Evolutionary conservation across 53 echinoderm and acorn worm genomes (phyloP).

Genomic region (Holothuria leucospilota): DNA sequence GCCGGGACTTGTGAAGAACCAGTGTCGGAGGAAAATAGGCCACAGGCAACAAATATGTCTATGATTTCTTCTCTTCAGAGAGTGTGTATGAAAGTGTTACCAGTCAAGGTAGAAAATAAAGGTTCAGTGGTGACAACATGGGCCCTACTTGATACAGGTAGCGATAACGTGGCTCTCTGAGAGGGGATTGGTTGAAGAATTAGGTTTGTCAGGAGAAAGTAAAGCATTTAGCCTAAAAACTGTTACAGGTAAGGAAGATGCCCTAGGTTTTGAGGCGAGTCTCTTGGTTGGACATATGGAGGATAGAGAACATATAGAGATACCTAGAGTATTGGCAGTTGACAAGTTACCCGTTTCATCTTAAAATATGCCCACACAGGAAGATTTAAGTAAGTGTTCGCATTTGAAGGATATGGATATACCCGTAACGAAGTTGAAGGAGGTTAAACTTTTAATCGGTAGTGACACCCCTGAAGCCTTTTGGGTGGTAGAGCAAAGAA

Average conservation of each 20-base stretch:
- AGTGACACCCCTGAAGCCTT: constrained; percentile 58
- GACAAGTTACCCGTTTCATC: constrained; percentile 50
- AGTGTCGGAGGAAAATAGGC: background rate
- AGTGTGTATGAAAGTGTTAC: constrained; percentile 33
- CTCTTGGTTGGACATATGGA: background rate
- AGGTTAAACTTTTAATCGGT: constrained; percentile 45
- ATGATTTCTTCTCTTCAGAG: background rate
- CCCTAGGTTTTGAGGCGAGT: constrained; percentile 2
- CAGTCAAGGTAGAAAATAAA: constrained; percentile 9
- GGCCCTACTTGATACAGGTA: constrained; percentile 66
- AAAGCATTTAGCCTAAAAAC: constrained; percentile 33
- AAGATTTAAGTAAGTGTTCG: constrained; percentile 47
- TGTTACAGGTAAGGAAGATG: background rate
- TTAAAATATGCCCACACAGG: constrained; percentile 5
- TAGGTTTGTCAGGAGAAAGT: constrained; percentile 16
- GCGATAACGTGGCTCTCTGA: constrained; percentile 58
- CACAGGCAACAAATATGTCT: constrained; percentile 8
- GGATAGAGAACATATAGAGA: background rate
- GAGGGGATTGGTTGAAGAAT: constrained; percentile 35
- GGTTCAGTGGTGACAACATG: constrained; percentile 38
- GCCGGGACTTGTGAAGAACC: background rate
- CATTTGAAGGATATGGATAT: constrained; percentile 43
- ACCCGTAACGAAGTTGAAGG: background rate
- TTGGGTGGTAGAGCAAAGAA: constrained; percentile 55
- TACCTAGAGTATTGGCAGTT: constrained; percentile 47